Evolutionary conservation across 2,888 invertebrate species (phyloP), one percentile per base, ranked within the genome.

Genomic region (Cosmopolites sordidus): DNA sequence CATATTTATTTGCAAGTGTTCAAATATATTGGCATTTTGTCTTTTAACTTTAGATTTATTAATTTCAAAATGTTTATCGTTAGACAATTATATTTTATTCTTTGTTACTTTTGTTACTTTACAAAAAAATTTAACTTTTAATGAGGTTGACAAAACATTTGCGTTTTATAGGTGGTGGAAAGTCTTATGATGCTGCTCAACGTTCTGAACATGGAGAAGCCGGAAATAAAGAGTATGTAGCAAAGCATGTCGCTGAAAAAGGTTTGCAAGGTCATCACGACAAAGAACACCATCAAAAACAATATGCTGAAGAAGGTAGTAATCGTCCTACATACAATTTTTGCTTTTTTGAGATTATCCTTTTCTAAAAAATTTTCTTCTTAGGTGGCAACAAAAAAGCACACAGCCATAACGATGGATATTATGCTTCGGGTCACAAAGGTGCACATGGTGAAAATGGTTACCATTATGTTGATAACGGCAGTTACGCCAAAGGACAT

Each of bases 401-500:
- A 16, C 82, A 85, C 62, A 81, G 84, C 62, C 82, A 85, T 62
- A 76, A 79, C 22, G 84, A 82, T 49, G 84, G 84, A 0, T 81
- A 85, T 66, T 79, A 82, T 62, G 77, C 79, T 37, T 81, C 83
- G 62, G 79, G 82, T 56, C 81, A 84, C 64, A 79, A 82, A 58
- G 83, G 81, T 2, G 82, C 83, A 60, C 83, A 84, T 6, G 83
- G 64, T 0, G 51, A 83, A 62, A 83, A 84, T 61, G 72, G 69
- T 1, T 69, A 68, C 14, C 80, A 82, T 48, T 79, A 80, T 48
- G 83, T 80, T 1, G 80, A 82, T 58, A 81, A 83, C 60, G 88
- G 88, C 11, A 81, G 82, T 62, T 89, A 84, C 66, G 85, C 86
- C 55, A 89, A 89, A 66, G 89, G 89, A 0, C 88, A 89, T 72